Base-by-base conservation (phyloP, 2,888 invertebrate species). In the Maniola hyperantus region DNA sequence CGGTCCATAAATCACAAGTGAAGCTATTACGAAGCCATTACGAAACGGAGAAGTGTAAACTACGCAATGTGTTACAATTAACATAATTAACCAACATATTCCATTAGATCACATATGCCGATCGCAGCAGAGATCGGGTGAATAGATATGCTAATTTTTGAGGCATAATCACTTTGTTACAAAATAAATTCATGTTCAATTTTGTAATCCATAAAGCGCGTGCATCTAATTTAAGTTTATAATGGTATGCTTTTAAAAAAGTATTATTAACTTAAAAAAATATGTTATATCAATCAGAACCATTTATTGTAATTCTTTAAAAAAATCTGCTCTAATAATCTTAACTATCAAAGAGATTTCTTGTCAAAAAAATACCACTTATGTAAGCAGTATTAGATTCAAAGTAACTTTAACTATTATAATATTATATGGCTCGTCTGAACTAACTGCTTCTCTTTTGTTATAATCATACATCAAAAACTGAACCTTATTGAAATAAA, bases 1-100 rank as follows among this genome's bases (percentile, higher is more conserved):
- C 74, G 75, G 76, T 71, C 75, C 70, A 73, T 76, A 76, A 78
- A 76, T 72, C 70, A 69, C 71, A 66, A 71, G 69, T 70, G 70
- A 69, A 65, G 64, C 64, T 60, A 60, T 69, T 68, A 68, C 70
- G 66, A 36, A 50, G 54, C 36, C 46, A 60, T 71, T 71, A 69
- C 55, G 71, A 71, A 71, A 71, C 69, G 61, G 39, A 70, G 64
- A 70, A 68, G 66, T 66, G 66, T 64, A 59, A 66, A 70, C 58
- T 67, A 46, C 64, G 70, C 68, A 70, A 70, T 64, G 54, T 48
- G 61, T 61, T 61, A 53, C 62, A 70, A 70, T 67, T 67, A 68
- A 65, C 62, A 62, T 64, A 68, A 66, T 70, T 68, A 68, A 34
- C 57, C 60, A 66, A 66, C 50, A 36, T 20, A 58, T 44, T 18